Conservation (phyloP, 2,888 invertebrate genomes). For the Dynastes maya region DNA sequence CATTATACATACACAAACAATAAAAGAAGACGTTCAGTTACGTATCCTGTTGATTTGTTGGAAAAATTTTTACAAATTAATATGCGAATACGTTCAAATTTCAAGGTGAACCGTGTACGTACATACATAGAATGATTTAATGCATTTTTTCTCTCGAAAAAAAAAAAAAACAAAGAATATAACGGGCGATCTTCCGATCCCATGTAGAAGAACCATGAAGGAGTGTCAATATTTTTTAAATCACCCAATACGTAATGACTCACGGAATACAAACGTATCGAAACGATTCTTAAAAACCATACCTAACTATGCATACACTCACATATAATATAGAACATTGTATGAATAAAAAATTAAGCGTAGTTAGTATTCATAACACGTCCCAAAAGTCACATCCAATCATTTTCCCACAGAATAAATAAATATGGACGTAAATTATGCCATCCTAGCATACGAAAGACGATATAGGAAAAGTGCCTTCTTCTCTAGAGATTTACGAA, state of each 20-base stretch:
- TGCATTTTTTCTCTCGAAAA: conserved; percentile 11
- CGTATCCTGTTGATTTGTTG: no score
- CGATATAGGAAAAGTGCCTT: no score
- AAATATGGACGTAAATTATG: conserved; percentile 28
- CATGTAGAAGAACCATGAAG: background rate
- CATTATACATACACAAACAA: background rate
- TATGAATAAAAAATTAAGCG: conserved; percentile 44
- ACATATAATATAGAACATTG: conserved; percentile 49
- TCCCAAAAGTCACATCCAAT: conserved; percentile 43
- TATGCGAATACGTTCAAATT: conserved; percentile 5
- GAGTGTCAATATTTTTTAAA: background rate
- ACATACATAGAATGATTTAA: background rate
- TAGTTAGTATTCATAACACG: conserved; percentile 36
- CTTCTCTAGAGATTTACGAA: no score
- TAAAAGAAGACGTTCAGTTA: no score
- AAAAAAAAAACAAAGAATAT: conserved; percentile 7
- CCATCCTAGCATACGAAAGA: conserved; percentile 1
- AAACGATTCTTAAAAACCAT: conserved; percentile 4
- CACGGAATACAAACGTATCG: background rate
- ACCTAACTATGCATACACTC: conserved; percentile 24
- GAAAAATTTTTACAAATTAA: conserved; percentile 21
- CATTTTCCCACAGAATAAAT: conserved; percentile 49
- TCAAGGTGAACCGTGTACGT: background rate
- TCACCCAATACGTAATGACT: background rate
- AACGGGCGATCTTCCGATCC: background rate